Conservation (phyloP, 37 sponge, comb jelly and placozoan genomes). For the Chondrilla cf. caribensis region DNA sequence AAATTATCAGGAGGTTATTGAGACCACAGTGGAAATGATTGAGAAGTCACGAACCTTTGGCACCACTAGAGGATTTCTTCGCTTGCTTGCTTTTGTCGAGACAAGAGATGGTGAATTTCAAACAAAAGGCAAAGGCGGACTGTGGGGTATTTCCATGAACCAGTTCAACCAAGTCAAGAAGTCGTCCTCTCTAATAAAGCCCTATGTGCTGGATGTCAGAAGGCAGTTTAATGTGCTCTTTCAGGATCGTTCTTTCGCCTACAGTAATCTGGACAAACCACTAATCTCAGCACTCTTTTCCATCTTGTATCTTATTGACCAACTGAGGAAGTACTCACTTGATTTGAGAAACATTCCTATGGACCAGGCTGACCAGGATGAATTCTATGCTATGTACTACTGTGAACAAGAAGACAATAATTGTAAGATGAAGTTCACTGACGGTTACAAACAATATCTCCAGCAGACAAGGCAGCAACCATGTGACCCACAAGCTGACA, state of each 20-base stretch:
- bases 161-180: background rate
- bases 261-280: background rate
- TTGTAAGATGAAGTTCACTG: background rate
- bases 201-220: background rate
- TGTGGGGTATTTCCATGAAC: background rate
- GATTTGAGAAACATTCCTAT: background rate
- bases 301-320: background rate
- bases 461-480: background rate
- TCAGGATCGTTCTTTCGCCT: background rate
- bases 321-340: background rate
- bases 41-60: background rate
- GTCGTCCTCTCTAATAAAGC: background rate
- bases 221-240: background rate
- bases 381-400: background rate
- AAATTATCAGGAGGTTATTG: background rate
- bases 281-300: background rate
- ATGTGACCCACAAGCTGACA: constrained; percentile 12
- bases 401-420: background rate
- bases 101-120: constrained; percentile 11
- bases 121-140: background rate
- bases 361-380: background rate
- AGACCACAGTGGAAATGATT: background rate
- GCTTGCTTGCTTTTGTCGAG: constrained; percentile 21
- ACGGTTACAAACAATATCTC: background rate
- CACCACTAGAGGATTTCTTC: background rate